phyloP scores from a whole-genome alignment of 92 coral and sea anemone genomes.

The Phenganax marumi region DNA sequence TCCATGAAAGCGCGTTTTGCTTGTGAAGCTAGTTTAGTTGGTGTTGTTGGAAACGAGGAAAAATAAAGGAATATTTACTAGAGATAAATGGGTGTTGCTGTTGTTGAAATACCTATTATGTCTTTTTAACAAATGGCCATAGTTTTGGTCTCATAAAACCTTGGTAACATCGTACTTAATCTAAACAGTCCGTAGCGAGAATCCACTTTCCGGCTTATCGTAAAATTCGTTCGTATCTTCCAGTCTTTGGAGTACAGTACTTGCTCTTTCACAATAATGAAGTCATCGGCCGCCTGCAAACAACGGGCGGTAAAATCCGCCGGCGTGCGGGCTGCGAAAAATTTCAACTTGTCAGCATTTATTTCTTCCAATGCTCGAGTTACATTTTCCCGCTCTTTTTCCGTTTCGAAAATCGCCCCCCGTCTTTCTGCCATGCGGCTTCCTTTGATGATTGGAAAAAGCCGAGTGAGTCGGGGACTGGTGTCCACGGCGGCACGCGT shows the following conservation, averaged over 20 bases:
- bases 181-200: conserved; percentile 18
- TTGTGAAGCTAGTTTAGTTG: not conserved
- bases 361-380: not conserved
- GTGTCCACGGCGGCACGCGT: conserved; percentile 26
- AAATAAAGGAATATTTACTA: not conserved
- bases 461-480: conserved; percentile 41
- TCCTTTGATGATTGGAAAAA: conserved; percentile 28
- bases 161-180: conserved; percentile 13
- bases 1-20: not conserved
- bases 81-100: not conserved
- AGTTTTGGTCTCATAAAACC: conserved; percentile 21
- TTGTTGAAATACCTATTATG: not conserved
- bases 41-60: conserved; percentile 8
- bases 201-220: conserved; percentile 65
- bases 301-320: conserved; percentile 67
- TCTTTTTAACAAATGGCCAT: conserved; percentile 9
- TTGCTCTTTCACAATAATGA: conserved; percentile 73
- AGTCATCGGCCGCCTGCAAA: conserved; percentile 69
- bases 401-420: conserved; percentile 30
- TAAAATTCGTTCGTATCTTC: conserved; percentile 68
- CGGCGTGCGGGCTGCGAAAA: conserved; percentile 56
- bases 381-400: conserved; percentile 15
- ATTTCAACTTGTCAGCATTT: conserved; percentile 11
- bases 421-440: conserved; percentile 27
- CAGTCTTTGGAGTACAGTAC: conserved; percentile 75